These are phyloP conservation scores for Tupaia tana DNA, from an alignment of 2,113 vertebrate genomes.

Conservation along the genomic window DNA sequence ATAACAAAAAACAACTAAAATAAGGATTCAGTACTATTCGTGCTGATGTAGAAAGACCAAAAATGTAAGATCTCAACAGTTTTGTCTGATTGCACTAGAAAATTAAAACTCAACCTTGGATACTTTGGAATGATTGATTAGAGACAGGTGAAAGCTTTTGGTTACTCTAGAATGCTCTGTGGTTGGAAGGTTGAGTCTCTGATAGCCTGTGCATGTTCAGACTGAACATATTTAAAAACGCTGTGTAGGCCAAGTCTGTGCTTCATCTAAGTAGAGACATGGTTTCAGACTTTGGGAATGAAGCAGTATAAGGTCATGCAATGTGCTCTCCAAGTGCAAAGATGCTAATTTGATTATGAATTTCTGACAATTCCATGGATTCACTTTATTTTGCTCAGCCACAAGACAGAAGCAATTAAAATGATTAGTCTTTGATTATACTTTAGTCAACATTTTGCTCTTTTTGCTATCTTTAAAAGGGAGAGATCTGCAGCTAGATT, in stretches of 20 bases:
- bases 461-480: not conserved
- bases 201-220: slow-evolving; percentile 56
- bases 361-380: not conserved
- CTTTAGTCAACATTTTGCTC: not conserved
- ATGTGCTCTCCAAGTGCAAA: not conserved
- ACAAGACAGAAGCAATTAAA: not conserved
- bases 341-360: not conserved
- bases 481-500: not conserved
- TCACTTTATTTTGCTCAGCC: slow-evolving; percentile 5
- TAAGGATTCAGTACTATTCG: slow-evolving; percentile 63
- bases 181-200: slow-evolving; percentile 57
- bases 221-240: slow-evolving; percentile 45
- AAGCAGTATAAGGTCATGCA: not conserved
- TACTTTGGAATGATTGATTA: slow-evolving; percentile 75
- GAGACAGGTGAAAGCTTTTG: slow-evolving; percentile 80
- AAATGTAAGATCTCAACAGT: slow-evolving; percentile 74
- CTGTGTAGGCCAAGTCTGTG: not conserved
- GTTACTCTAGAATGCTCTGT: slow-evolving; percentile 72
- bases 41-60: slow-evolving; percentile 72
- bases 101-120: slow-evolving; percentile 77
- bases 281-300: slow-evolving; percentile 33
- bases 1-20: slow-evolving; percentile 68
- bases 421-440: not conserved
- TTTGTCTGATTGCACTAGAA: slow-evolving; percentile 72
- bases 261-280: slow-evolving; percentile 23